phyloP scores from a whole-genome alignment of 2,888 invertebrate species.

The Elysia crispata region DNA sequence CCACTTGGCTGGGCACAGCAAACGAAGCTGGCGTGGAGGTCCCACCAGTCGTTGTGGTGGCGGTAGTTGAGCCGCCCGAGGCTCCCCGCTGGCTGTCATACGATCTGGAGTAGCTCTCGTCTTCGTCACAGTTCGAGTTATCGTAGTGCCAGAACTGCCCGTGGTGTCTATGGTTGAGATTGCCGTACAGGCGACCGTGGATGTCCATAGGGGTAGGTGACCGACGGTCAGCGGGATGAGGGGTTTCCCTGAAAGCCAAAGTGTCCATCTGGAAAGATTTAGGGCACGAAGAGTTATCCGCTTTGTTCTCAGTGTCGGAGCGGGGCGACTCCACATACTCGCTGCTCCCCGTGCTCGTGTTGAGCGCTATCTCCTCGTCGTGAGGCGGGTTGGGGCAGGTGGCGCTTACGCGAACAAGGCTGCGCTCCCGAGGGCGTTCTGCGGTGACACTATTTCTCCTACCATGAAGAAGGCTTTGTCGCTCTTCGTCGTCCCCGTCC shows the following conservation, averaged over 20 bases:
- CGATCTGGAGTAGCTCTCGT: not conserved
- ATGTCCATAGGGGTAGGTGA: not conserved
- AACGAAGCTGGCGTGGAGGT: not conserved
- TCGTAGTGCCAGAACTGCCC: not conserved
- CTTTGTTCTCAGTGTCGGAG: constrained; percentile 53
- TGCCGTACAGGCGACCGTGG: constrained; percentile 35
- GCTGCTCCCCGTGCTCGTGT: constrained; percentile 58
- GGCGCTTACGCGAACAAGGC: constrained; percentile 33
- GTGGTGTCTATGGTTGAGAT: not conserved
- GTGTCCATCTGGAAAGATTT: not conserved
- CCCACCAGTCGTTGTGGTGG: not conserved
- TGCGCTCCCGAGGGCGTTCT: constrained; percentile 45
- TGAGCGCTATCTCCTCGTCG: constrained; percentile 64
- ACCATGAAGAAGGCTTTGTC: no score
- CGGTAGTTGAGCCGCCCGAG: not conserved
- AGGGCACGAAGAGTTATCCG: no score
- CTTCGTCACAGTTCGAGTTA: not conserved
- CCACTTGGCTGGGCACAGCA: not conserved
- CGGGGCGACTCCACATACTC: constrained; percentile 64
- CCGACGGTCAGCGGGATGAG: not conserved
- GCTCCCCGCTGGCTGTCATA: not conserved
- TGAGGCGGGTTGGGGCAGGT: constrained; percentile 55
- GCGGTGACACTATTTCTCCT: not conserved
- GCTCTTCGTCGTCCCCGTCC: constrained; percentile 9
- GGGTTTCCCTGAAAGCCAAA: not conserved